phyloP scores from a whole-genome alignment of 2,888 invertebrate species.

The Bimastos eiseni region DNA sequence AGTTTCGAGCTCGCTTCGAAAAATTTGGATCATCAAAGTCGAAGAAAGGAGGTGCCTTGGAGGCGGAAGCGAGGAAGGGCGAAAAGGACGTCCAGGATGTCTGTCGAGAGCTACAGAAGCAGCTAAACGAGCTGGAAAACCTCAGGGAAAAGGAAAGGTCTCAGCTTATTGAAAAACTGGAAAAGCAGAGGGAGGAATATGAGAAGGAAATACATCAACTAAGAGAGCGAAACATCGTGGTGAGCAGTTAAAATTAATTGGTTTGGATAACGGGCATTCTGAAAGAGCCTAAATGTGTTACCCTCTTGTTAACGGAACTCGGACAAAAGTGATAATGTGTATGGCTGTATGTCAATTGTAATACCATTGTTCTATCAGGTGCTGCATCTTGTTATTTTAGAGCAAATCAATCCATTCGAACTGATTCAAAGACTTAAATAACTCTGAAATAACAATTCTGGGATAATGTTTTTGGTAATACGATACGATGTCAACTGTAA shows the following conservation, averaged over 20 bases:
- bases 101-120: constrained; percentile 52
- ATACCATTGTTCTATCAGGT: too few species aligned
- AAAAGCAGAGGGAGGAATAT: constrained; percentile 36
- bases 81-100: constrained; percentile 53
- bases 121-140: constrained; percentile 52
- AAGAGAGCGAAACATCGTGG: constrained; percentile 19
- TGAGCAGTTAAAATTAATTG: background rate
- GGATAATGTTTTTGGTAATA: too few species aligned
- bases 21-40: constrained; percentile 26
- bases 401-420: too few species aligned
- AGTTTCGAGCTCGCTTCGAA: constrained; percentile 37
- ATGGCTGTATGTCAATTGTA: too few species aligned
- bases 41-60: constrained; percentile 23
- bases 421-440: too few species aligned
- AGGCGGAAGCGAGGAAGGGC: background rate
- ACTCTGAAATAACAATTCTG: too few species aligned
- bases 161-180: constrained; percentile 76
- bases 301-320: too few species aligned
- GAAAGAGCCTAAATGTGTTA: too few species aligned
- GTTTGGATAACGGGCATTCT: background rate
- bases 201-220: constrained; percentile 14
- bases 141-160: constrained; percentile 61
- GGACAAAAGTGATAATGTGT: too few species aligned
- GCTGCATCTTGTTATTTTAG: too few species aligned
- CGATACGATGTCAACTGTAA: too few species aligned